Evolutionary conservation across 2,797 vertebrate genomes (phyloP), one percentile per base, ranked within the genome.

Genomic region (Myiothlypis chrysogaster): DNA sequence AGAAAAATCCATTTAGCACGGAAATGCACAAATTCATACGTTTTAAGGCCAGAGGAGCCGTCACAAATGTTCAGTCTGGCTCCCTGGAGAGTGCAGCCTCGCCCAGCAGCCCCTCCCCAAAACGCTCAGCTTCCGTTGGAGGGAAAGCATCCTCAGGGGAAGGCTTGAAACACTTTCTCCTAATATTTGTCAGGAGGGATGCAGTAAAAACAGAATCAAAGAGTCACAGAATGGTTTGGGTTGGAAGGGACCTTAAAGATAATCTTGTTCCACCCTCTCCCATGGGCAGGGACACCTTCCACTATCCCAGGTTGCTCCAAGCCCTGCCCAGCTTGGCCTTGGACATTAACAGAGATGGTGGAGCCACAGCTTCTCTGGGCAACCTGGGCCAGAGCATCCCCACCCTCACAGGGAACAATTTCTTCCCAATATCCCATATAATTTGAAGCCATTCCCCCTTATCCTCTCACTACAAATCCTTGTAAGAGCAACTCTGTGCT

Each of bases 21-120:
- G 86, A 95, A 95, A 90, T 52, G 80, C 77, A 90, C 44, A 68
- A 77, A 71, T 35, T 14, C 0, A 0, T 75, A 10, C 1, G 2
- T 61, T 73, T 52, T 77, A 28, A 50, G 88, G 87, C 46, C 56
- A 56, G 88, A 44, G n/a, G 9, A 93, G 64, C 60, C 25, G 0
- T 89, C 66, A 86, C 57, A 88, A 91, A 87, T 88, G 66, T 91
- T 91, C 94, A 47, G 14, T 14, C 55, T 56, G 72, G 70, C 20
- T 34, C 80, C 72, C 80, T 60, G 68, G 87, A 89, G 94, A 88
- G 91, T 35, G 56, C 50, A 79, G 70, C 89, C 91, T 90, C 94
- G 70, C 95, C 95, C 93, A 73, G 56, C 25, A 83, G 10, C 63
- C 75, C 56, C 79, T 70, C 87, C 83, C 49, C 55, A 1, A 70